Base-by-base conservation (phyloP, 2,888 invertebrate genomes). In the Machimus rusticus region DNA sequence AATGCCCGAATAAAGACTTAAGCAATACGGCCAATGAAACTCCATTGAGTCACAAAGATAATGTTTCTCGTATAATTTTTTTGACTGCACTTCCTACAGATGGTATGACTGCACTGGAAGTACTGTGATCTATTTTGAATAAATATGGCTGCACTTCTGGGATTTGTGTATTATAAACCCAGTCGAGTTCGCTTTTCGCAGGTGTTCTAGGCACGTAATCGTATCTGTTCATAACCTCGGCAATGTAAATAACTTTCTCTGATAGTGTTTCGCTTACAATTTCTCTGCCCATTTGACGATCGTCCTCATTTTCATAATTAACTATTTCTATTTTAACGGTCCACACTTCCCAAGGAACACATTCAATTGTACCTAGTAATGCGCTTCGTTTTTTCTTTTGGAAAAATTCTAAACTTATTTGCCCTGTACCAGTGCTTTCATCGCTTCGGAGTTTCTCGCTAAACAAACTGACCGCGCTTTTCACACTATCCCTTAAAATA, bases 321-420 rank as follows among this genome's bases (percentile, higher is more conserved):
- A 98, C 96, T 57, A 99, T 94, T 92, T 99, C 97, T 89, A 99
- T 94, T 90, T 97, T 96, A 6, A 99, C 95, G 51, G 98, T 99
- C 99, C 99, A 99, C 87, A 99, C 97, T 93, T 99, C 99, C 99
- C 99, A 99, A 0, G 99, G 98, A 91, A 98, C 97, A 91, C 96
- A 97, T 91, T 99, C 99, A 37, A 74, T 74, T 8, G 97, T 95
- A 89, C 96, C 95, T 92, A 99, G 97, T 39, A 96, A 95, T 98
- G 99, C 99, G 86, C 97, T 95, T 86, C 95, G 96, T 90, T 96
- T 96, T 90, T 97, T 97, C 93, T 96, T 97, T 92, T 98, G 98
- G 93, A 97, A 99, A 94, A 99, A 99, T 93, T 99, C 99, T 89
- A 99, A 94, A 88, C 97, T 97, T 90, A 99, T 99, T 90, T 97